Evolutionary conservation across 2,113 vertebrate species (phyloP).

Genomic region (Megaceryle maxima): DNA sequence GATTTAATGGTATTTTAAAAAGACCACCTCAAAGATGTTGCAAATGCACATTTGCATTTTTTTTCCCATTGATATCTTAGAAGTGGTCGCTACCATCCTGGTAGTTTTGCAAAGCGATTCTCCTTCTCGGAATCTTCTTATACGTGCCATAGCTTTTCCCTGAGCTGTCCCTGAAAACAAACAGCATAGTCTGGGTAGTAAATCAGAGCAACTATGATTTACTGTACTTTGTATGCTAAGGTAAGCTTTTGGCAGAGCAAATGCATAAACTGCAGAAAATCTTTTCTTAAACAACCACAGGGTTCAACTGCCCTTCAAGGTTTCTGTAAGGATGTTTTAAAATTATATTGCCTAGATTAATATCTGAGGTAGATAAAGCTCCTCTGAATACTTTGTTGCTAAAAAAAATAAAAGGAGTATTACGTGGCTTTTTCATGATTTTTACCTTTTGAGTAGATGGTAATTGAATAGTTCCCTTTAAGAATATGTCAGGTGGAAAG

Average conservation of each 20-base stretch:
- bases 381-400: slow-evolving; percentile 48
- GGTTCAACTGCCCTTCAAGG: slow-evolving; percentile 62
- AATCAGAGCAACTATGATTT: slow-evolving; percentile 68
- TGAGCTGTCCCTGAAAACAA: slow-evolving; percentile 47
- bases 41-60: not conserved
- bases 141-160: slow-evolving; percentile 19
- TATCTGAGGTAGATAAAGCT: slow-evolving; percentile 64
- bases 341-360: slow-evolving; percentile 68
- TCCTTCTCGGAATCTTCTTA: not conserved
- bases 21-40: not conserved
- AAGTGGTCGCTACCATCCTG: not conserved
- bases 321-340: slow-evolving; percentile 61
- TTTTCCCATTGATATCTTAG: not conserved
- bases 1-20: not conserved
- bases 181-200: slow-evolving; percentile 37
- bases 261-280: slow-evolving; percentile 67
- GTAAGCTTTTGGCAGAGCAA: slow-evolving; percentile 73
- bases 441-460: slow-evolving; percentile 37
- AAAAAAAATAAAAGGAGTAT: slow-evolving; percentile 5
- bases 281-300: slow-evolving; percentile 44
- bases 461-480: slow-evolving; percentile 78
- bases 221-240: slow-evolving; percentile 66
- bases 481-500: slow-evolving; percentile 73
- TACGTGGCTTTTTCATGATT: slow-evolving; percentile 65
- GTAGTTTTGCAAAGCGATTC: not conserved